Conservation (phyloP, 1,140 invertebrate genomes). For the Bombus affinis region DNA sequence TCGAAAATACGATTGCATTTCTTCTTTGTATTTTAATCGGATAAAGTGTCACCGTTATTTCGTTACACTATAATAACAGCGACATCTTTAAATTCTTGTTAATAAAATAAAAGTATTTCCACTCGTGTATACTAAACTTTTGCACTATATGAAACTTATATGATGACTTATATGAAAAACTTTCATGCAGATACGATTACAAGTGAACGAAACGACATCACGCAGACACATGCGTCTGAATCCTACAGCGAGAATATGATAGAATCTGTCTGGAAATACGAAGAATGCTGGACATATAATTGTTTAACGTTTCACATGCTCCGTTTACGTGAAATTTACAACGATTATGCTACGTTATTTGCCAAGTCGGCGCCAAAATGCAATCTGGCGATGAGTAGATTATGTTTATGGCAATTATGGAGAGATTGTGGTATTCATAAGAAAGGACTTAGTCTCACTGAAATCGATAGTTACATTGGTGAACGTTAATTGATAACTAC, state of each 20-base stretch:
- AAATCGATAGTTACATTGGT: conserved; percentile 79
- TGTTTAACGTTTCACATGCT: conserved; percentile 79
- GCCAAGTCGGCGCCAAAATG: conserved; percentile 65
- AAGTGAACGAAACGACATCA: background rate
- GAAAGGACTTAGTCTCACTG: conserved; percentile 80
- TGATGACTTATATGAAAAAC: background rate
- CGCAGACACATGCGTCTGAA: background rate
- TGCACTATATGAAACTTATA: too few relatives aligned
- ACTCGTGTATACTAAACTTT: background rate
- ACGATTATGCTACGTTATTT: conserved; percentile 81
- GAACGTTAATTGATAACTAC: background rate
- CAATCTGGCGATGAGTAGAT: conserved; percentile 80
- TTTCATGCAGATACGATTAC: background rate
- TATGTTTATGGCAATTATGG: conserved; percentile 85
- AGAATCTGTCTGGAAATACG: conserved; percentile 49
- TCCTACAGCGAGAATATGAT: background rate
- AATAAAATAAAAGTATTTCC: background rate
- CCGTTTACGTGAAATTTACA: conserved; percentile 81
- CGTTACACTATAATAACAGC: background rate
- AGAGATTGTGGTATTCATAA: conserved; percentile 82
- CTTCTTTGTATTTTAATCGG: background rate
- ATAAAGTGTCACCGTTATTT: background rate
- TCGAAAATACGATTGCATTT: too few relatives aligned
- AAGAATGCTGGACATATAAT: conserved; percentile 77
- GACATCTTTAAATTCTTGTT: background rate